These are phyloP conservation scores for Mola mola DNA, from an alignment of 2,113 vertebrate species.

Conservation along the genomic window DNA sequence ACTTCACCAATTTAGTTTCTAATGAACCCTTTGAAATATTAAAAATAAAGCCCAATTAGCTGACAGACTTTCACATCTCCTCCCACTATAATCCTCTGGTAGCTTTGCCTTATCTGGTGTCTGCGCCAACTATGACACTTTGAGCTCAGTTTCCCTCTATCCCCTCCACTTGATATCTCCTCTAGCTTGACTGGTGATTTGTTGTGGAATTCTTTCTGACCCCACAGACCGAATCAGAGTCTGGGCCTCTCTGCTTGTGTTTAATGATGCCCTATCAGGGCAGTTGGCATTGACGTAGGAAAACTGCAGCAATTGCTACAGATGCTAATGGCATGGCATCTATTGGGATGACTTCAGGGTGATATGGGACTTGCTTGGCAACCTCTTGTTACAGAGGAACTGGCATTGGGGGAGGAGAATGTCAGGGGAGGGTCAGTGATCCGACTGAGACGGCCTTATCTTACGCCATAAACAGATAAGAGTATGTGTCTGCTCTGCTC, in stretches of 20 bases:
- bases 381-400: slow-evolving; percentile 81
- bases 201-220: slow-evolving; percentile 65
- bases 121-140: slow-evolving; percentile 63
- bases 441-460: slow-evolving; percentile 85
- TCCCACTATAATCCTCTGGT: slow-evolving; percentile 64
- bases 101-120: slow-evolving; percentile 67
- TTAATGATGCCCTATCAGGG: slow-evolving; percentile 67
- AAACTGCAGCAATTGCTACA: slow-evolving; percentile 75
- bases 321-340: slow-evolving; percentile 87
- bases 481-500: slow-evolving; percentile 82
- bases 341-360: slow-evolving; percentile 86
- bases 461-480: slow-evolving; percentile 85
- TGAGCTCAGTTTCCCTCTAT: slow-evolving; percentile 50
- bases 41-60: slow-evolving; percentile 77
- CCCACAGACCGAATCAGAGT: slow-evolving; percentile 55
- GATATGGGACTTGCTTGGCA: slow-evolving; percentile 86
- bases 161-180: slow-evolving; percentile 59
- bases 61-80: slow-evolving; percentile 65
- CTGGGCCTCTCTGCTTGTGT: slow-evolving; percentile 46
- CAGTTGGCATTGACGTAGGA: slow-evolving; percentile 67
- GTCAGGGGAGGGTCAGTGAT: slow-evolving; percentile 83
- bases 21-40: slow-evolving; percentile 71
- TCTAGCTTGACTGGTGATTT: slow-evolving; percentile 62
- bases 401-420: slow-evolving; percentile 55
- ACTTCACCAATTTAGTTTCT: slow-evolving; percentile 54